phyloP scores from a whole-genome alignment of 2,888 invertebrate genomes.

The Drosophila diplacantha region DNA sequence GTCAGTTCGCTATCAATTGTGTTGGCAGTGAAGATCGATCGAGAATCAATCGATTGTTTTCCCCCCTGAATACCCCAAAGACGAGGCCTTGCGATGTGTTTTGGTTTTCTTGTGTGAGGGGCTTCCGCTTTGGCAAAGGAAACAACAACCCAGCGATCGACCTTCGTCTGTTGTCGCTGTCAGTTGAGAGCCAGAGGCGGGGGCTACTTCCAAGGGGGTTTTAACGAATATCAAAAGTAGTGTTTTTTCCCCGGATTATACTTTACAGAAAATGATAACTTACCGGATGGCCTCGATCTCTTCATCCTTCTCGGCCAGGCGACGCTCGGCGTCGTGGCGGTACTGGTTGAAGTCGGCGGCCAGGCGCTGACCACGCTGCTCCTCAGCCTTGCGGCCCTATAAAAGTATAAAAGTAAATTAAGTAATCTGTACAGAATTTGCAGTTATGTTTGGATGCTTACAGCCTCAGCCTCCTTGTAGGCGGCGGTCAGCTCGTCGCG shows the following conservation, averaged over 20 bases:
- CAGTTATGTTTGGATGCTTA: conserved; percentile 80
- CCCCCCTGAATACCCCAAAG: conserved; percentile 6
- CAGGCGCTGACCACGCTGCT: conserved; percentile 95
- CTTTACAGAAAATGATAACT: conserved; percentile 75
- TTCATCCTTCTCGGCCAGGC: conserved; percentile 98
- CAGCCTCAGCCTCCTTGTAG: conserved; percentile 99
- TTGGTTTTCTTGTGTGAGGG: conserved; percentile 21
- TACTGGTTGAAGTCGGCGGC: conserved; percentile 94
- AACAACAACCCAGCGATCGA: conserved; percentile 33
- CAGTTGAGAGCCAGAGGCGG: conserved; percentile 43
- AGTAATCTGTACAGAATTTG: rapidly evolving
- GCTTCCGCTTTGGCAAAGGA: conserved; percentile 63
- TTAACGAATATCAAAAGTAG: not conserved
- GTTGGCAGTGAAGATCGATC: conserved; percentile 47
- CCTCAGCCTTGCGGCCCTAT: conserved; percentile 97
- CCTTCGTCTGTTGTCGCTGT: conserved; percentile 39
- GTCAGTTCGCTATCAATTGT: conserved; percentile 68
- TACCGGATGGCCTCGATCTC: conserved; percentile 98
- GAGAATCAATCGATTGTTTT: conserved; percentile 59
- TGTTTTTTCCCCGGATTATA: not conserved
- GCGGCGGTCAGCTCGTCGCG: conserved; percentile 98
- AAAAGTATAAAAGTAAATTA: not conserved
- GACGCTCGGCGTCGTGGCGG: conserved; percentile 97
- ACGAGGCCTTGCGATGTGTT: conserved; percentile 15
- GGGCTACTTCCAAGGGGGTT: conserved; percentile 47